These are phyloP conservation scores for Natator depressus DNA, from an alignment of 2,113 vertebrate species.

Conservation along the genomic window DNA sequence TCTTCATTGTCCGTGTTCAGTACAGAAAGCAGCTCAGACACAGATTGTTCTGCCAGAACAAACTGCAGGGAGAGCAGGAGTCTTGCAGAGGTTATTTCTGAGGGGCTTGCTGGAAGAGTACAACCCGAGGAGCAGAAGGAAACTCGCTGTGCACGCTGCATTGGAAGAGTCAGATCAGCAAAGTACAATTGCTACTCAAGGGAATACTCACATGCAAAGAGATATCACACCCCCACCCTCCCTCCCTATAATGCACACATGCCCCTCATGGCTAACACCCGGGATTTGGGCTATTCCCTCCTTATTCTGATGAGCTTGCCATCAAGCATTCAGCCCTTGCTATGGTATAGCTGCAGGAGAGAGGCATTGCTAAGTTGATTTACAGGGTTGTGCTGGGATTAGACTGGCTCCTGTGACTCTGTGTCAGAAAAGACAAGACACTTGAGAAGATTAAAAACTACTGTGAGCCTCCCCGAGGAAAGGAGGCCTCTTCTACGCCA, in stretches of 20 bases:
- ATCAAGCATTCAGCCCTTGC: background rate
- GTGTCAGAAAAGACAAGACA: background rate
- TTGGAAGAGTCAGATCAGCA: background rate
- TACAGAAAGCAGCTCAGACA: background rate
- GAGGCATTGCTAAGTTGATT: background rate
- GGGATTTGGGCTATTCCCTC: background rate
- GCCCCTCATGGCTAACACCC: background rate
- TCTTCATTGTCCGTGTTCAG: background rate
- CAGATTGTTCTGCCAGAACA: background rate
- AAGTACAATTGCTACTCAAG: background rate
- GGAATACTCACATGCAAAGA: background rate
- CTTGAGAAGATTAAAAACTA: background rate
- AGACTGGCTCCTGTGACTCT: accelerated
- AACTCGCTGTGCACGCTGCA: background rate
- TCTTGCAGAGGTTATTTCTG: background rate
- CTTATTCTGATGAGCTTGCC: background rate
- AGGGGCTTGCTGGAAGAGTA: background rate
- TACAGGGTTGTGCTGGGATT: background rate
- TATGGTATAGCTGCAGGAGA: background rate
- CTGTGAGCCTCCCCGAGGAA: accelerated
- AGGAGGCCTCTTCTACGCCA: background rate
- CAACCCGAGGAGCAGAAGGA: background rate
- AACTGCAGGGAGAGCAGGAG: background rate
- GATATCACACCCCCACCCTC: background rate
- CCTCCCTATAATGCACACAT: background rate